A percentile compares a stretch with the other conserved stretches of the same genome.
phyloP scores from a whole-genome alignment of 1,140 invertebrate species.

The Muscidifurax raptorellus region DNA sequence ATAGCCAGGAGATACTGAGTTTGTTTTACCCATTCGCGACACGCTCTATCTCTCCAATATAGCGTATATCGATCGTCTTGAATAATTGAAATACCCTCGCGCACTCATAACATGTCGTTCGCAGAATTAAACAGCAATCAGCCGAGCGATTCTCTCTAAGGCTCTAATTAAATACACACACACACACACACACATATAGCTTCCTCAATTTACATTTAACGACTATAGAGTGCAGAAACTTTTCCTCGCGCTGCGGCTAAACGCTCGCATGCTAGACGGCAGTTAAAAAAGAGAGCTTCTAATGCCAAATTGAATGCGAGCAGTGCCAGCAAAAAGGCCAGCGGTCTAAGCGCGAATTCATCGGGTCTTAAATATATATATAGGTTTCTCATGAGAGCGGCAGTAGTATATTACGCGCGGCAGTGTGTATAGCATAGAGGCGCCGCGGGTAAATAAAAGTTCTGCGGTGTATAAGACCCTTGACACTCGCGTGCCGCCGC shows the following conservation, averaged over 20 bases:
- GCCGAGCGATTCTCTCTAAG: background rate
- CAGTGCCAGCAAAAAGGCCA: too few relatives aligned
- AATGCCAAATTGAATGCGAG: background rate
- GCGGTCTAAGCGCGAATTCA: background rate
- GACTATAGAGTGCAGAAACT: background rate
- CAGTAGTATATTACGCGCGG: too few relatives aligned
- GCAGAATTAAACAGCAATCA: background rate
- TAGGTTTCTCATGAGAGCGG: too few relatives aligned
- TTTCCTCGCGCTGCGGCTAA: background rate
- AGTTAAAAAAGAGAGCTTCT: background rate
- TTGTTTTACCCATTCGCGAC: too few relatives aligned
- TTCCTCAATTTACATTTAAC: background rate
- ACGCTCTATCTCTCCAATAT: too few relatives aligned
- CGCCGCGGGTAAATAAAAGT: background rate
- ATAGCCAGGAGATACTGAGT: too few relatives aligned
- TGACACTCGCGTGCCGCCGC: slow-evolving; percentile 15
- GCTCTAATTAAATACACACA: background rate
- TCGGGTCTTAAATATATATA: background rate
- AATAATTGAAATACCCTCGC: too few relatives aligned
- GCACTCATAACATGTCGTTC: background rate
- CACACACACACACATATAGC: background rate
- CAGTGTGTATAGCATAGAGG: background rate
- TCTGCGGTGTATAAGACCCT: background rate
- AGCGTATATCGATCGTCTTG: too few relatives aligned
- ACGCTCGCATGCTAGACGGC: background rate